Conservation (phyloP, 2,888 invertebrate species). For the Phorcus lineatus region DNA sequence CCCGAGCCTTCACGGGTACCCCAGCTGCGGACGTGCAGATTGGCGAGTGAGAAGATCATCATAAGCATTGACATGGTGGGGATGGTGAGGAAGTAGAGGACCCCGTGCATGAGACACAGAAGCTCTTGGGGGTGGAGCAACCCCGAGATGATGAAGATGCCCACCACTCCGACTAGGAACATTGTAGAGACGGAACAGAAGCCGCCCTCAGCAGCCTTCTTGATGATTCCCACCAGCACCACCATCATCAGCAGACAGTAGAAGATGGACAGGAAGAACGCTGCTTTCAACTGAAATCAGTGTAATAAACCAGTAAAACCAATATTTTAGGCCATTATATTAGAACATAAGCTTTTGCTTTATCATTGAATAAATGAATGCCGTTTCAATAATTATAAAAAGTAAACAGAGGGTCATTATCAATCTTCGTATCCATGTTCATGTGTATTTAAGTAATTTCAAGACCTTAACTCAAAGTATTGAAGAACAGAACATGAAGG, state of each 20-base stretch:
- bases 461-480: too few relatives aligned
- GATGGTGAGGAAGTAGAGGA: conserved; percentile 91
- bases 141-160: conserved; percentile 95
- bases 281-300: conserved; percentile 86
- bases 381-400: too few relatives aligned
- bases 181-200: conserved; percentile 94
- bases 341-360: too few relatives aligned
- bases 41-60: conserved; percentile 92
- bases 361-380: too few relatives aligned
- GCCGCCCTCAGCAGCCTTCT: conserved; percentile 97
- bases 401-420: too few relatives aligned
- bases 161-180: conserved; percentile 95
- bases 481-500: too few relatives aligned
- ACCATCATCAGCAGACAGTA: conserved; percentile 99
- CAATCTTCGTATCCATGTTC: too few relatives aligned
- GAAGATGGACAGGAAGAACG: conserved; percentile 95
- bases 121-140: conserved; percentile 93
- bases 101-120: conserved; percentile 80
- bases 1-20: conserved; percentile 87
- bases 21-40: conserved; percentile 95
- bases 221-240: conserved; percentile 97
- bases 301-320: neutral
- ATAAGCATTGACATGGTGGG: conserved; percentile 96
- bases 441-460: too few relatives aligned
- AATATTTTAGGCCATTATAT: too few relatives aligned